phyloP scores from a whole-genome alignment of 2,797 vertebrate species.

The Acrossocheilus fasciatus region DNA sequence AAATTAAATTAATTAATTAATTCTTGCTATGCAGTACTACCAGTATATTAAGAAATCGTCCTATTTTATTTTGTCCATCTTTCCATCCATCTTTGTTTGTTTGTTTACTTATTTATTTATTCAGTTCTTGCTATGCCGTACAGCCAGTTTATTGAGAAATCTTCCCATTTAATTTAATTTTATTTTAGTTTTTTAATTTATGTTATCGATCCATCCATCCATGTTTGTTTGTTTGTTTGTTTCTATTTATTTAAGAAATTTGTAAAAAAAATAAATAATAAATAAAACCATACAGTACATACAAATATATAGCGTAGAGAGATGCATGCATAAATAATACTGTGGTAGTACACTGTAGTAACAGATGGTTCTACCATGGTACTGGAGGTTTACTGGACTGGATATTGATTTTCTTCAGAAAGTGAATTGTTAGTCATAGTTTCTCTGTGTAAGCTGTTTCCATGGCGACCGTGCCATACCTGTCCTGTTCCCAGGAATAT shows the following conservation, averaged over 20 bases:
- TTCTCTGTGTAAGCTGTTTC: slow-evolving; percentile 53
- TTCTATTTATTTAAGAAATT: not conserved
- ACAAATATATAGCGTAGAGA: no score
- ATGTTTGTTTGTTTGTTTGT: not conserved
- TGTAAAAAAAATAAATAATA: not conserved
- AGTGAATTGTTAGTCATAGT: not conserved
- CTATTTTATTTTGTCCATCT: no score
- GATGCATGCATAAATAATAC: not conserved
- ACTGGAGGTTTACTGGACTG: not conserved
- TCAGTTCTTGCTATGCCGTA: not conserved
- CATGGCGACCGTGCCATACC: slow-evolving; percentile 55
- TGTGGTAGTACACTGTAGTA: not conserved
- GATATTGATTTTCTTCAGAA: not conserved
- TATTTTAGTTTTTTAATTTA: no score
- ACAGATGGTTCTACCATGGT: not conserved
- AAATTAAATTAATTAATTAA: no score
- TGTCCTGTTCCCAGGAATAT: slow-evolving; percentile 50
- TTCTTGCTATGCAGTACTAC: no score
- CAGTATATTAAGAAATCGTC: no score
- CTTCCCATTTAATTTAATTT: not conserved
- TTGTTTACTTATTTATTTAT: no score
- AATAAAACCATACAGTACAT: not conserved
- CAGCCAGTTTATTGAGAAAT: not conserved
- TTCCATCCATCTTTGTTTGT: no score
- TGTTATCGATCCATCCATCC: no score